Base-by-base conservation (phyloP, 1,140 invertebrate genomes). In the Stegodyphus mimosarum region DNA sequence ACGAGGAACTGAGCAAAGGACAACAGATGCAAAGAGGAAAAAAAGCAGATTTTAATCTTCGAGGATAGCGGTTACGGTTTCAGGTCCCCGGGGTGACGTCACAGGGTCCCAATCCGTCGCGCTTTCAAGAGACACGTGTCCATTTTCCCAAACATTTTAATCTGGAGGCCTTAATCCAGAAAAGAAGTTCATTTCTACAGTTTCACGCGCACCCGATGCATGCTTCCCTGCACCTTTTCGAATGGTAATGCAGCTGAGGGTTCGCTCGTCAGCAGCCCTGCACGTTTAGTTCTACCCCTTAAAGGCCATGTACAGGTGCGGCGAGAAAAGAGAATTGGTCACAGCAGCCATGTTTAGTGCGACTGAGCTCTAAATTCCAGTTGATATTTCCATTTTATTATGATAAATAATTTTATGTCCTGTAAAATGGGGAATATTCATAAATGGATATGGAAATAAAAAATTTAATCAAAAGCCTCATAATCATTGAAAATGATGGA, bases 41-140 rank as follows among this genome's bases (percentile, higher is more conserved):
- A 79, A 77, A 70, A 55, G 48, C n/a, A 81, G 78, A 81, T 81
- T 81, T 81, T 81, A 81, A 81, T 81, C 78, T 81, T 81, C 15
- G 67, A 67, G 15, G 11, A 18, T 67, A 9, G 66, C 33, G 78
- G 78, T 81, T 81, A 72, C 78, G 78, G 69, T 80, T 80, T 80
- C 78, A 51, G 69, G 66, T 79, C 66, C 52, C 78, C 69, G 10
- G 6, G 49, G 33, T 81, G 78, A 72, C 69, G 78, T 81, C 69
- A 77, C 74, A 75, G 73, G 33, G 33, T 70, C 76, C 64, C 76
- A 52, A 79, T 79, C 76, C 76, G 76, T 79, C 76, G 76, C 66
- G 76, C 76, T 79, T 79, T 79, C 76, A 52, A 48, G 17, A 10
- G 78, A 71, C 78, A 81, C 78, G 78, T 81, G 78, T 72, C 78